These are phyloP conservation scores for Epirrita christyi DNA, from an alignment of 2,888 invertebrate species.

Conservation along the genomic window DNA sequence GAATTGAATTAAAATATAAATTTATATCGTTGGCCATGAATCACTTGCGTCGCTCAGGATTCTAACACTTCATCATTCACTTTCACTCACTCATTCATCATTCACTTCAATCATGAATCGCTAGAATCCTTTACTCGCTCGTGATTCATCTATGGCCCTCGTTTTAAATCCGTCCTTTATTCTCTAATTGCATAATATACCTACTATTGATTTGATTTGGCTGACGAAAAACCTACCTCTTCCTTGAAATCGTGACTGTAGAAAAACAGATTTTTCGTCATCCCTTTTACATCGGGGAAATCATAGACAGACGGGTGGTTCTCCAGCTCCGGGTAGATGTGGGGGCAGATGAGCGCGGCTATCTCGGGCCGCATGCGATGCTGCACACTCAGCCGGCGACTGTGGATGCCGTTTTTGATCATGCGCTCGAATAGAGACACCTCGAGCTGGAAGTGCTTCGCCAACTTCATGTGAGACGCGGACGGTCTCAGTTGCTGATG, in stretches of 20 bases:
- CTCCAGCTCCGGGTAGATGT: slow-evolving; percentile 87
- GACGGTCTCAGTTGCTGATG: slow-evolving; percentile 92
- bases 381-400: slow-evolving; percentile 87
- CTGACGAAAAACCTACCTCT: slow-evolving; percentile 55
- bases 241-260: slow-evolving; percentile 86
- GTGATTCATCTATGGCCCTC: too few relatives aligned
- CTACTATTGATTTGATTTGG: too few relatives aligned
- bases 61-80: too few relatives aligned
- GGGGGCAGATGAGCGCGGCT: slow-evolving; percentile 84
- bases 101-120: too few relatives aligned
- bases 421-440: slow-evolving; percentile 93
- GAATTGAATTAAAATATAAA: too few relatives aligned
- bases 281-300: slow-evolving; percentile 85
- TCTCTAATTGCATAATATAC: too few relatives aligned
- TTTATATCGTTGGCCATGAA: too few relatives aligned
- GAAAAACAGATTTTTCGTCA: slow-evolving; percentile 88
- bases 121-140: too few relatives aligned
- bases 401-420: slow-evolving; percentile 87
- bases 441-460: slow-evolving; percentile 87
- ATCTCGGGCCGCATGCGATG: slow-evolving; percentile 90
- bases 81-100: too few relatives aligned
- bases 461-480: slow-evolving; percentile 87
- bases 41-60: too few relatives aligned
- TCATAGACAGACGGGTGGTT: slow-evolving; percentile 86
- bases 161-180: too few relatives aligned